phyloP scores from a whole-genome alignment of 2,797 vertebrate genomes.

The Coendou prehensilis region DNA sequence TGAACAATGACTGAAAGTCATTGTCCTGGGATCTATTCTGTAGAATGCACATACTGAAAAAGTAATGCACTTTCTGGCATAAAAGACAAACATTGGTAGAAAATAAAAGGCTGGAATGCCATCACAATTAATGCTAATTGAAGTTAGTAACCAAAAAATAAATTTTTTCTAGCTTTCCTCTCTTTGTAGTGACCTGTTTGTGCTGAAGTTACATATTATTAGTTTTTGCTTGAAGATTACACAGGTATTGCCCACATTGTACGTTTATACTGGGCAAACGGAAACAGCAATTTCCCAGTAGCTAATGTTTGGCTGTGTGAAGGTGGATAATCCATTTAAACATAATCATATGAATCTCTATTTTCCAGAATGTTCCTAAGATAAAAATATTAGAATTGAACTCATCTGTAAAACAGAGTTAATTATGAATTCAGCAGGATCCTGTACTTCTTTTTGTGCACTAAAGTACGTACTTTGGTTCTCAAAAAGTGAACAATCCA shows the following conservation, averaged over 20 bases:
- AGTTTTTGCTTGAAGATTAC: conserved; percentile 4
- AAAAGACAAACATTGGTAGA: neutral
- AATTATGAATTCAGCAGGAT: conserved; percentile 31
- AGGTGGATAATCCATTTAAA: conserved; percentile 1
- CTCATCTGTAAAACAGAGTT: conserved; percentile 23
- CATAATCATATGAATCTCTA: neutral
- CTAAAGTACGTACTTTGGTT: conserved; percentile 38
- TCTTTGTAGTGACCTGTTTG: neutral
- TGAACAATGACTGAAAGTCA: conserved; percentile 33
- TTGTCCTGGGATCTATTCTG: neutral
- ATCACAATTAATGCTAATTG: conserved; percentile 32
- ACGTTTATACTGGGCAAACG: conserved; percentile 32
- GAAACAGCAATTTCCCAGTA: conserved; percentile 35
- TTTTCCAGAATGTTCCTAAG: conserved; percentile 48
- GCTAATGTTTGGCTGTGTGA: neutral
- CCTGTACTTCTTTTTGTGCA: neutral
- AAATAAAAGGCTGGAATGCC: neutral
- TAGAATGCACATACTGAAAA: conserved; percentile 3
- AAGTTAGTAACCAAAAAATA: neutral
- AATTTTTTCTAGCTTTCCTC: conserved; percentile 14
- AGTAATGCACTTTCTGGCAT: neutral
- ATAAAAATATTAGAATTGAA: conserved; percentile 51
- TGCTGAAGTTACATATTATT: neutral
- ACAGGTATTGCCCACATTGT: neutral
- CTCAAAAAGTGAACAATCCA: conserved; percentile 41